Evolutionary conservation across 2,113 vertebrate species (phyloP).

Genomic region (Sturnira hondurensis): DNA sequence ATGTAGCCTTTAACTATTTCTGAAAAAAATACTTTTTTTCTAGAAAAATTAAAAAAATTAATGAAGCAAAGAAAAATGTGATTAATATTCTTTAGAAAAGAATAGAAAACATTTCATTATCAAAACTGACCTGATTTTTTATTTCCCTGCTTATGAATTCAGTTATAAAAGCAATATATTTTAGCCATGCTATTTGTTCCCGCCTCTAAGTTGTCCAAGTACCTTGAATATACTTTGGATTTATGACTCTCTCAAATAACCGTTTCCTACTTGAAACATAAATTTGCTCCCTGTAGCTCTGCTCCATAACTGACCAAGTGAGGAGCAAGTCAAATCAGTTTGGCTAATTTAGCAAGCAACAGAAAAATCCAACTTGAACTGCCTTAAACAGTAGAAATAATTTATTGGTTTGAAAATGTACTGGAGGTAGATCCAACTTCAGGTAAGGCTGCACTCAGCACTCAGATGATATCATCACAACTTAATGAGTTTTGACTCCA

Average conservation of each 20-base stretch:
- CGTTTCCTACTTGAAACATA: neutral
- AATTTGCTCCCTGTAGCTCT: neutral
- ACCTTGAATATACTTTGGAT: neutral
- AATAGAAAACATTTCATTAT: neutral
- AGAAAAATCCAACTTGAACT: neutral
- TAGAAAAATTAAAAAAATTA: slow-evolving; percentile 49
- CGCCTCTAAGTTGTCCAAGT: neutral
- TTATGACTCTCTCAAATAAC: neutral
- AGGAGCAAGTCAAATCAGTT: neutral
- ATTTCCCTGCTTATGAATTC: neutral
- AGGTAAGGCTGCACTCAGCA: neutral
- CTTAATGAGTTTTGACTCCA: neutral
- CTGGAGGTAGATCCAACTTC: neutral
- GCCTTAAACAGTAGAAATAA: neutral
- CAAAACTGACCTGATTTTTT: neutral
- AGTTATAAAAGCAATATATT: neutral
- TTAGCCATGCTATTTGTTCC: neutral
- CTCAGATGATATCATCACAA: neutral
- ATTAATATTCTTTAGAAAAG: slow-evolving; percentile 36
- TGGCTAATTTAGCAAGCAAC: neutral
- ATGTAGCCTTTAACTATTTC: slow-evolving; percentile 43
- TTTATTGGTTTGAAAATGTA: neutral
- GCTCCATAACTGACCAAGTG: neutral
- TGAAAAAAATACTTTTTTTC: slow-evolving; percentile 49
- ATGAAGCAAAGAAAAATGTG: slow-evolving; percentile 30